Conservation (phyloP, 2,888 invertebrate species). For the Leucophenga montana region DNA sequence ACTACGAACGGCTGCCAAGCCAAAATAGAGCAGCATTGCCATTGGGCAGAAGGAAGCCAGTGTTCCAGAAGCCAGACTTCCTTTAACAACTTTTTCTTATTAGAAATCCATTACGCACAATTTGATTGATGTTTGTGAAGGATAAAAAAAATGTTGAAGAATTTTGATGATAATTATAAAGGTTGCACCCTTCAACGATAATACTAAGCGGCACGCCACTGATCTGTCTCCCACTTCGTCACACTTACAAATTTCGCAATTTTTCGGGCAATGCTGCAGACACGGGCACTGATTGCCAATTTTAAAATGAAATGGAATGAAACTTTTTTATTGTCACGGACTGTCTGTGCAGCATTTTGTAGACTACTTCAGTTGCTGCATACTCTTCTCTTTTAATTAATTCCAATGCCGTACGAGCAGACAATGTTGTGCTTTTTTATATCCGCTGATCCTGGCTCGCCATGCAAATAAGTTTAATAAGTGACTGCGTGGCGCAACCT, state of each 20-base stretch:
- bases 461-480: constrained; percentile 26
- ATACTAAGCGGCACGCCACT: background rate
- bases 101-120: too few relatives aligned
- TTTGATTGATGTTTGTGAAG: too few relatives aligned
- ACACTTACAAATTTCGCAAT: constrained; percentile 19
- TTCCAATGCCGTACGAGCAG: constrained; percentile 53
- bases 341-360: constrained; percentile 29
- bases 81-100: too few relatives aligned
- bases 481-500: constrained; percentile 8
- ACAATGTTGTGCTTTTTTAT: background rate
- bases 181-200: too few relatives aligned
- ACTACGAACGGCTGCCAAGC: too few relatives aligned
- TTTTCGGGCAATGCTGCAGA: background rate
- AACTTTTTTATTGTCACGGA: constrained; percentile 62
- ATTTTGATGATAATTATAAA: too few relatives aligned
- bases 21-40: too few relatives aligned
- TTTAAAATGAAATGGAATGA: constrained; percentile 54
- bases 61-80: too few relatives aligned
- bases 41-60: too few relatives aligned
- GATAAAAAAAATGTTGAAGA: too few relatives aligned
- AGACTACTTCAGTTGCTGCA: constrained; percentile 28
- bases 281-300: constrained; percentile 59
- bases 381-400: constrained; percentile 64
- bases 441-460: constrained; percentile 48
- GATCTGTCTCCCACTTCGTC: constrained; percentile 2